phyloP scores from a whole-genome alignment of 2,888 invertebrate genomes.

The Oscheius sp. region DNA sequence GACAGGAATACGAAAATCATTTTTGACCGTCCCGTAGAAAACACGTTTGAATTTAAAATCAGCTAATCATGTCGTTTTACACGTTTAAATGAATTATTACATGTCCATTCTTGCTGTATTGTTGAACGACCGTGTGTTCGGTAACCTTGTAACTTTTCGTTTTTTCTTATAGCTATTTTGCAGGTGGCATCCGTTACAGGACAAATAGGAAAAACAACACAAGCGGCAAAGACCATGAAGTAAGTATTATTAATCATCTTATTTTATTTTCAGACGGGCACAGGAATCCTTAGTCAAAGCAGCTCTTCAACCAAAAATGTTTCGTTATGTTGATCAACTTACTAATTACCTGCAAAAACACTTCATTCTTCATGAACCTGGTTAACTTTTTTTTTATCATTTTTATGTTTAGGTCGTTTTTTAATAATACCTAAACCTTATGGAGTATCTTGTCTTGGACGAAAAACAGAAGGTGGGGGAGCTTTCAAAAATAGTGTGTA shows the following conservation, averaged over 20 bases:
- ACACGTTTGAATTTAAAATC: too few species aligned
- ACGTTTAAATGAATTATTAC: too few species aligned
- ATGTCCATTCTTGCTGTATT: too few species aligned
- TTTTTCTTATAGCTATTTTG: too few species aligned
- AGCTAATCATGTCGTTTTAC: too few species aligned
- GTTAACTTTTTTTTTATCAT: neutral
- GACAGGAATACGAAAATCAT: too few species aligned
- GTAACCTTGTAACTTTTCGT: too few species aligned
- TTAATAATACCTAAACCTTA: slow-evolving; percentile 54
- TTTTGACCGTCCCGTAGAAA: too few species aligned
- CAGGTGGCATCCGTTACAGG: slow-evolving; percentile 3
- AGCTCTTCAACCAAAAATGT: slow-evolving; percentile 12
- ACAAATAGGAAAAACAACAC: neutral
- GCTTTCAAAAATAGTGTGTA: slow-evolving; percentile 46
- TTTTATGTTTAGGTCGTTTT: slow-evolving; percentile 36
- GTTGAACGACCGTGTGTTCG: too few species aligned
- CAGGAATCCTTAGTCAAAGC: neutral
- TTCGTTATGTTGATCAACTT: slow-evolving; percentile 32
- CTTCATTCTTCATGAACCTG: slow-evolving; percentile 45
- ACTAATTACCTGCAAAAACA: slow-evolving; percentile 36
- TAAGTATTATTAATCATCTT: neutral
- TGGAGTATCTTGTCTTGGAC: slow-evolving; percentile 51
- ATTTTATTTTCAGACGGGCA: slow-evolving; percentile 3
- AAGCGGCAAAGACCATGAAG: neutral
- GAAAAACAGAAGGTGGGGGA: slow-evolving; percentile 42